Conservation (phyloP, 92 coral and sea anemone species). For the Phenganax subtilis region DNA sequence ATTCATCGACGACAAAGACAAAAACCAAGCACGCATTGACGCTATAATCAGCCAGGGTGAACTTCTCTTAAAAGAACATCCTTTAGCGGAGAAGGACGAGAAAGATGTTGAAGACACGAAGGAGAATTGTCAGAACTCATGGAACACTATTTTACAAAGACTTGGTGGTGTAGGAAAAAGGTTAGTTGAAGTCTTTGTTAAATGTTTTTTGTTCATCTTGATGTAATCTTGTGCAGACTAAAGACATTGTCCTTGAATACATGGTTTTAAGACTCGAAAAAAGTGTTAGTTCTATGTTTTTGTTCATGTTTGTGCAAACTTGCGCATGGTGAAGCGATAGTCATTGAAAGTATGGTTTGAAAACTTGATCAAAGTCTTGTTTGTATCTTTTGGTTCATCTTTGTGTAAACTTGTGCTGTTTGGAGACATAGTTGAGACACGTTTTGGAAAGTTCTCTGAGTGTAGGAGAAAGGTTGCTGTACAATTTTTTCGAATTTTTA, state of each 20-base stretch:
- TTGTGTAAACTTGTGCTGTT: no score
- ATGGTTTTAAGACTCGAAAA: neutral
- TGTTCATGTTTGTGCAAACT: no score
- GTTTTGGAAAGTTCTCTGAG: no score
- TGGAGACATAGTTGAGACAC: no score
- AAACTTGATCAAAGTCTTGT: no score
- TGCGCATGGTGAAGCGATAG: no score
- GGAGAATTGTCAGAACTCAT: slow-evolving; percentile 19
- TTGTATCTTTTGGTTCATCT: no score
- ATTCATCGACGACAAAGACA: slow-evolving; percentile 22
- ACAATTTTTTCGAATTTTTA: neutral
- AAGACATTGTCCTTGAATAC: no score
- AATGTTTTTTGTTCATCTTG: neutral
- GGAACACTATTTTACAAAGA: slow-evolving; percentile 22
- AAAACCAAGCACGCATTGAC: slow-evolving; percentile 31
- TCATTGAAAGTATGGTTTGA: no score
- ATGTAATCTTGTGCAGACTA: no score
- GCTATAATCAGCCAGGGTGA: slow-evolving; percentile 2
- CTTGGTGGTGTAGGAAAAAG: slow-evolving; percentile 16
- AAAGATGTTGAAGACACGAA: slow-evolving; percentile 1
- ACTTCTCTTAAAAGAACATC: slow-evolving; percentile 20
- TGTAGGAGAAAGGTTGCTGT: no score
- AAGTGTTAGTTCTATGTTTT: no score
- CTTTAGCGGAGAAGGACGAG: slow-evolving; percentile 29
- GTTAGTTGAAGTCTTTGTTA: neutral